Evolutionary conservation across 1,140 invertebrate species (phyloP).

Genomic region (Holcopasites calliopsidis): DNA sequence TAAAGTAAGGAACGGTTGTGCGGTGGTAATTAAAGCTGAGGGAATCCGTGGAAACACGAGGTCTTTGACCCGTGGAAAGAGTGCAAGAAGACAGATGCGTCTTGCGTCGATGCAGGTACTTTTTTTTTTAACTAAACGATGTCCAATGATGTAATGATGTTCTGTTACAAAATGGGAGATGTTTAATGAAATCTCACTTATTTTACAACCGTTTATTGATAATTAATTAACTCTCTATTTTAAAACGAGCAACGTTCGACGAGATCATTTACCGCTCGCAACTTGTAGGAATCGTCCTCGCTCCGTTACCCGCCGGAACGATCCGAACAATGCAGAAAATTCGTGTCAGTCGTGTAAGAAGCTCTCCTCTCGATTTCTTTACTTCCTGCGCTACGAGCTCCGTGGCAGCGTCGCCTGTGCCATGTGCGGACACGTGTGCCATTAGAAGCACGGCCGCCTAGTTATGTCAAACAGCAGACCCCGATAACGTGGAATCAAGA

Average conservation of each 20-base stretch:
- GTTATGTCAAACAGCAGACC: conserved; percentile 61
- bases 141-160: too few species aligned
- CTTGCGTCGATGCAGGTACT: too few species aligned
- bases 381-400: conserved; percentile 1
- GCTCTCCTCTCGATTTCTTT: conserved; percentile 11
- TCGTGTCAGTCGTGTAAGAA: neutral
- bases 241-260: too few species aligned
- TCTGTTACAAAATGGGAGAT: too few species aligned
- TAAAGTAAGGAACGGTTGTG: neutral
- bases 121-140: too few species aligned
- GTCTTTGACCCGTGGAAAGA: conserved; percentile 4
- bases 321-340: neutral
- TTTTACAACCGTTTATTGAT: too few species aligned
- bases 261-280: too few species aligned
- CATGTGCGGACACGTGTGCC: conserved; percentile 55
- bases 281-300: too few species aligned
- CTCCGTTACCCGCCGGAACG: neutral
- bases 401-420: conserved; percentile 26
- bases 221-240: too few species aligned
- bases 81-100: too few species aligned
- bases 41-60: neutral
- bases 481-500: conserved; percentile 54
- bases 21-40: neutral
- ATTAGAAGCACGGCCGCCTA: conserved; percentile 52
- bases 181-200: too few species aligned